phyloP scores from a whole-genome alignment of 64 coral and sea anemone genomes.

The Hydrozoanthus tunicans region DNA sequence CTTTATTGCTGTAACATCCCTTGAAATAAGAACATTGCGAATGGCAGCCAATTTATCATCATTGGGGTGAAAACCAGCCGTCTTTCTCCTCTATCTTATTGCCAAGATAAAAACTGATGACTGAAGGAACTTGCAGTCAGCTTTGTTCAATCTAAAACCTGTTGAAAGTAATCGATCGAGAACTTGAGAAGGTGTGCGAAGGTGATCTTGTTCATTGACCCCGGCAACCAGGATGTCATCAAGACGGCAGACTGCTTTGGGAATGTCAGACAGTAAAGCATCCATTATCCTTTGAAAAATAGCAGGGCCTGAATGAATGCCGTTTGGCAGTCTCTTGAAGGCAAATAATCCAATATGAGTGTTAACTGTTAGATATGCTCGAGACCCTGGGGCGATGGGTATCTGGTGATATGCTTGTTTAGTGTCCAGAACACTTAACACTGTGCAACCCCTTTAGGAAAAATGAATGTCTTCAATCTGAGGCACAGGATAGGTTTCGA shows the following conservation, averaged over 20 bases:
- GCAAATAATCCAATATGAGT: too few relatives aligned
- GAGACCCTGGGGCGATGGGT: background rate
- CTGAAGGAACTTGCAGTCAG: slow-evolving; percentile 5
- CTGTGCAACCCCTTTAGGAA: background rate
- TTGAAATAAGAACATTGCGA: slow-evolving; percentile 45
- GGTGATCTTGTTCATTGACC: too few relatives aligned
- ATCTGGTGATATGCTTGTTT: too few relatives aligned
- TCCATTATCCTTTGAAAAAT: background rate
- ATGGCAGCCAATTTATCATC: slow-evolving; percentile 51
- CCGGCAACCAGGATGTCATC: too few relatives aligned
- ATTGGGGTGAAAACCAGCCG: slow-evolving; percentile 20
- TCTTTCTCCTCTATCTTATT: slow-evolving; percentile 42
- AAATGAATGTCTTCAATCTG: slow-evolving; percentile 34
- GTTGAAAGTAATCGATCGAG: too few relatives aligned
- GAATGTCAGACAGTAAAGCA: slow-evolving; percentile 21
- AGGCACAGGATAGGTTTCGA: slow-evolving; percentile 33
- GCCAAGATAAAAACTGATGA: slow-evolving; percentile 12
- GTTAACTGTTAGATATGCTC: background rate
- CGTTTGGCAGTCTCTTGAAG: background rate
- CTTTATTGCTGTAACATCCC: slow-evolving; percentile 57
- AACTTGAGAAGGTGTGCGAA: too few relatives aligned
- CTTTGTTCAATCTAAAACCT: too few relatives aligned
- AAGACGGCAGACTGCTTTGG: too few relatives aligned
- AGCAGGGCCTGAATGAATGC: slow-evolving; percentile 41
- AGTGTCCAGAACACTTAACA: too few relatives aligned